Evolutionary conservation across 2,113 vertebrate species (phyloP), one percentile per base, ranked within the genome.

Genomic region (Thomomys bottae): DNA sequence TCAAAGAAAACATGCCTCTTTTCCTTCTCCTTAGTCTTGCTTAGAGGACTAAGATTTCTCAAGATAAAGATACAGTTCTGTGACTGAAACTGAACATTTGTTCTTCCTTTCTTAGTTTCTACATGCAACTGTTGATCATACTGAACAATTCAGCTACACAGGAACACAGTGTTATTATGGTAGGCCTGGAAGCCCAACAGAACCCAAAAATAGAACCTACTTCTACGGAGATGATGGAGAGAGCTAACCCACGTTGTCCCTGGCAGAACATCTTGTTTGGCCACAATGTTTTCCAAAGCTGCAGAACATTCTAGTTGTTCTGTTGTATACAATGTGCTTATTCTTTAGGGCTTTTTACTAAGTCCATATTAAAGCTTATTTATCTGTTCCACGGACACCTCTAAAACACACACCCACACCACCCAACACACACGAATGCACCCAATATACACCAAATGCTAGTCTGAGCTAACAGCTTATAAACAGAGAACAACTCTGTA

Each of bases 261-360:
- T 97, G 97, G 97, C 94, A 97, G 95, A 94, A 96, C 94, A 97
- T 96, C 94, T 95, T 97, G 92, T 96, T 97, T 97, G 87, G 75
- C 87, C 89, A 90, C 83, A 90, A 0, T 17, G 78, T 95, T 93
- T 96, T 96, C 92, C 59, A 96, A 95, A 95, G 38, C 0, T 84
- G 10, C 85, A 91, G 75, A 96, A 93, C 79, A 70, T 4, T 75
- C 12, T 42, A 70, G 26, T 81, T 95, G 34, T 66, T 91, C 66
- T 89, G 6, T 81, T 94, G 91, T 88, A 87, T 71, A 79, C 54
- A 90, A 30, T 15, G 42, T 64, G 14, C 59, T 73, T 91, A 23
- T 24, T 88, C 90, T 96, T 95, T 91, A 78, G 49, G 49, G 49
- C 12, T 87, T 84, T 89, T 61, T 28, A 72, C 61, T 66, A 64